A percentile compares a stretch with the other conserved stretches of the same genome.
Conservation (phyloP, 37 sponge, comb jelly and placozoan species). For the Ephydatia muelleri region DNA sequence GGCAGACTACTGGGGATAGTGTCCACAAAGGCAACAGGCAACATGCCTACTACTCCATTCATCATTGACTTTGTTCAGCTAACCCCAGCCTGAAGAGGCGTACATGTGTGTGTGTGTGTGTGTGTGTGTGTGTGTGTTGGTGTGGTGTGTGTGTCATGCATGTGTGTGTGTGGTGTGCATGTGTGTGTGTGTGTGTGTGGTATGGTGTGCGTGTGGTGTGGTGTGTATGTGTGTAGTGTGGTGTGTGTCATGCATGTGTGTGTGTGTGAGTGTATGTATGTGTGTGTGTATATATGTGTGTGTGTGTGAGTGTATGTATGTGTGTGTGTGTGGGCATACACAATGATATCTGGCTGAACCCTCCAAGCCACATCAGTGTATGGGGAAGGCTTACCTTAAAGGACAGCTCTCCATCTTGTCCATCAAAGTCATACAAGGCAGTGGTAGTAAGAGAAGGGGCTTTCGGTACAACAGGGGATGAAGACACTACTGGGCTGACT, state of each 20-base stretch:
- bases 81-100: slow-evolving; percentile 41
- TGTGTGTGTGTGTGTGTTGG: too few species aligned
- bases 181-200: too few species aligned
- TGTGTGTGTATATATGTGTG: slow-evolving; percentile 15
- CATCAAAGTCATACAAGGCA: slow-evolving; percentile 71
- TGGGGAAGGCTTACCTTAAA: slow-evolving; percentile 51
- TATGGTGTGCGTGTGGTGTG: too few species aligned
- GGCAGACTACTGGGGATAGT: slow-evolving; percentile 24
- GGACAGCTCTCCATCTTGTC: slow-evolving; percentile 76
- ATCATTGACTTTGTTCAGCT: slow-evolving; percentile 30
- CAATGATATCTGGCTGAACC: not conserved
- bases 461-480: too few species aligned
- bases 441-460: not conserved
- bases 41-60: slow-evolving; percentile 46
- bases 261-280: not conserved
- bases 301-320: slow-evolving; percentile 5
- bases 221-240: not conserved
- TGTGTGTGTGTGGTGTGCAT: too few species aligned
- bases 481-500: not conserved
- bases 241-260: not conserved
- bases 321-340: not conserved
- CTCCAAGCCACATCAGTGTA: not conserved
- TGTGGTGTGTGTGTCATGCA: too few species aligned
- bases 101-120: not conserved
- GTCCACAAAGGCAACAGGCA: slow-evolving; percentile 61